phyloP scores from a whole-genome alignment of 2,888 invertebrate genomes.

The Cheilosia vulpina region DNA sequence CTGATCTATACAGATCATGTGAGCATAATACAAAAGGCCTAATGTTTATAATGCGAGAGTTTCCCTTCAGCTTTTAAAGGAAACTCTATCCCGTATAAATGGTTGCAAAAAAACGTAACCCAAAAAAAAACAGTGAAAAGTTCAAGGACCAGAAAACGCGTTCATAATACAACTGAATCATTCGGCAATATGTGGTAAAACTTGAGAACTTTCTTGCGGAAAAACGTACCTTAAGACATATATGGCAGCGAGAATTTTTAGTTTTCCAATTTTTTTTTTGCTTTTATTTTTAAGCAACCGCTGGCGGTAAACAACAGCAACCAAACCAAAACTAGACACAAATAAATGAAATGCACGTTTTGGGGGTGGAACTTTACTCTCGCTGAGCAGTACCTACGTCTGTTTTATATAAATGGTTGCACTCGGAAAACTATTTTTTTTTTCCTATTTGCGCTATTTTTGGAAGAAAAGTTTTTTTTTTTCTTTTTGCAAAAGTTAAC shows the following conservation, averaged over 20 bases:
- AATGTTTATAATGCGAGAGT: too few species aligned
- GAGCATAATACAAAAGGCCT: too few species aligned
- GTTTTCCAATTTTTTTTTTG: constrained; percentile 15
- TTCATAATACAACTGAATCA: background rate
- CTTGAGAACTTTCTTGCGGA: constrained; percentile 18
- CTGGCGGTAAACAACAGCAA: constrained; percentile 55
- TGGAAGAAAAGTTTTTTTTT: constrained; percentile 45
- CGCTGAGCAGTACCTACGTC: background rate
- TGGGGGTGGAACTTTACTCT: constrained; percentile 43
- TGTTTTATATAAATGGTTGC: constrained; percentile 48
- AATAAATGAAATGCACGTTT: constrained; percentile 42
- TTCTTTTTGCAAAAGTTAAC: constrained; percentile 55
- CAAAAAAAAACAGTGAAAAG: too few species aligned
- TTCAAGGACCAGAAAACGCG: too few species aligned
- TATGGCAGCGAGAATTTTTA: constrained; percentile 20
- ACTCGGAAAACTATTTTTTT: constrained; percentile 24
- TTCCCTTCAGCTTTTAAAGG: too few species aligned
- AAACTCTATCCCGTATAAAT: too few species aligned
- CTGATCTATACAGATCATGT: too few species aligned
- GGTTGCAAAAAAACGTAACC: too few species aligned
- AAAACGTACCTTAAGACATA: constrained; percentile 29
- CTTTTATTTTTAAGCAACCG: constrained; percentile 43
- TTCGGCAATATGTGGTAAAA: background rate
- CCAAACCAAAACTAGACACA: constrained; percentile 9
- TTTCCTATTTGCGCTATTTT: constrained; percentile 36